Evolutionary conservation across 2,113 vertebrate species (phyloP).

Genomic region (Callithrix jacchus): DNA sequence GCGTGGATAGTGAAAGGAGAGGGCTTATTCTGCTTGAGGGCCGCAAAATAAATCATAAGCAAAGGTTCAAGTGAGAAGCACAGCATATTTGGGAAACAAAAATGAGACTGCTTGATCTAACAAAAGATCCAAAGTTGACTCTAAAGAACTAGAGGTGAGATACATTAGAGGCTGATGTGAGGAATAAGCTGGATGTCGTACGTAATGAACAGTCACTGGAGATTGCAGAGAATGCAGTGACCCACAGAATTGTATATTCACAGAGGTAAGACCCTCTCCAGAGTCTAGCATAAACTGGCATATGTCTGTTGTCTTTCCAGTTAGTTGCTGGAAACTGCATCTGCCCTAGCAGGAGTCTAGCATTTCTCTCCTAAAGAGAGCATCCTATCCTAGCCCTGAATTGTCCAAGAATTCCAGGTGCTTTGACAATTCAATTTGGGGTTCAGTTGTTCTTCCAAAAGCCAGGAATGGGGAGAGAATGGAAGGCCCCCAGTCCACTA

Average conservation of each 20-base stretch:
- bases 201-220: not conserved
- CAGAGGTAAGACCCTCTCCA: not conserved
- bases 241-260: not conserved
- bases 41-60: not conserved
- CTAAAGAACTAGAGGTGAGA: not conserved
- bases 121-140: not conserved
- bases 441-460: not conserved
- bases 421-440: not conserved
- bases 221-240: not conserved
- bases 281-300: not conserved
- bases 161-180: not conserved
- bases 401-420: not conserved
- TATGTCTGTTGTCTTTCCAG: not conserved
- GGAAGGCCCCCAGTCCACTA: not conserved
- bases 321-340: not conserved
- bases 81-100: not conserved
- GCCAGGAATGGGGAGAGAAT: not conserved
- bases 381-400: not conserved
- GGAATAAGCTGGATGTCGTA: not conserved
- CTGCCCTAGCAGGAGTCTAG: not conserved
- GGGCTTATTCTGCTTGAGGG: not conserved
- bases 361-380: not conserved
- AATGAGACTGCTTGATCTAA: not conserved
- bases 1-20: not conserved
- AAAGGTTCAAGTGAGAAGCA: not conserved